Percentiles rank a stretch among this genome's conserved stretches.
Evolutionary conservation across 2,113 vertebrate genomes (phyloP).

Genomic region (Odocoileus virginianus): DNA sequence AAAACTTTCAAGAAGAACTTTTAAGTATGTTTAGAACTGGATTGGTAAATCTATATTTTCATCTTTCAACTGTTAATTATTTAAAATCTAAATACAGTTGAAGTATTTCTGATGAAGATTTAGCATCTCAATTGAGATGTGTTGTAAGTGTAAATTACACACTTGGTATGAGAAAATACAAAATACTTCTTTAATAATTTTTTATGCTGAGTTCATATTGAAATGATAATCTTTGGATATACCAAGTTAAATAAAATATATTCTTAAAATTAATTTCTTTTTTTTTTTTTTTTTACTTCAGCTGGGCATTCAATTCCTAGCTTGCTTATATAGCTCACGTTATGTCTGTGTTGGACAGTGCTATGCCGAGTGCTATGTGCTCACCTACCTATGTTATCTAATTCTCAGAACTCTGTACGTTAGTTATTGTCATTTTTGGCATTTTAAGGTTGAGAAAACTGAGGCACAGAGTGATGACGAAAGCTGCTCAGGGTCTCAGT

Average conservation of each 20-base stretch:
- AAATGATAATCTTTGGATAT: background rate
- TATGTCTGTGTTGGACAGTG: background rate
- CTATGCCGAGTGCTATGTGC: background rate
- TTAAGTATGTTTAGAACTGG: conserved; percentile 11
- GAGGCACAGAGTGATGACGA: background rate
- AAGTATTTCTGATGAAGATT: conserved; percentile 17
- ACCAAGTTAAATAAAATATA: background rate
- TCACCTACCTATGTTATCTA: background rate
- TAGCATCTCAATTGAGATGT: conserved; percentile 13
- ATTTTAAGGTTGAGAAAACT: conserved; percentile 2
- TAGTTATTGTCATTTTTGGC: background rate
- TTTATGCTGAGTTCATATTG: conserved; percentile 28
- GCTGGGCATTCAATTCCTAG: background rate
- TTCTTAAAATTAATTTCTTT: background rate
- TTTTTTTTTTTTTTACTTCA: conserved; percentile 22
- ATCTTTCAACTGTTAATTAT: conserved; percentile 33
- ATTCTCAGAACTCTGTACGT: background rate
- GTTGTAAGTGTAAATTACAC: background rate
- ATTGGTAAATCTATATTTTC: conserved; percentile 25
- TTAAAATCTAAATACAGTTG: background rate
- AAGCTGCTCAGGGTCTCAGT: background rate
- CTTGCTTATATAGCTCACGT: background rate
- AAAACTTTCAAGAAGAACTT: background rate
- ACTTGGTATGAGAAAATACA: conserved; percentile 17
- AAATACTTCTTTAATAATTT: background rate